These are phyloP conservation scores for Hyles euphorbiae DNA, from an alignment of 1,140 invertebrate species.

Conservation along the genomic window DNA sequence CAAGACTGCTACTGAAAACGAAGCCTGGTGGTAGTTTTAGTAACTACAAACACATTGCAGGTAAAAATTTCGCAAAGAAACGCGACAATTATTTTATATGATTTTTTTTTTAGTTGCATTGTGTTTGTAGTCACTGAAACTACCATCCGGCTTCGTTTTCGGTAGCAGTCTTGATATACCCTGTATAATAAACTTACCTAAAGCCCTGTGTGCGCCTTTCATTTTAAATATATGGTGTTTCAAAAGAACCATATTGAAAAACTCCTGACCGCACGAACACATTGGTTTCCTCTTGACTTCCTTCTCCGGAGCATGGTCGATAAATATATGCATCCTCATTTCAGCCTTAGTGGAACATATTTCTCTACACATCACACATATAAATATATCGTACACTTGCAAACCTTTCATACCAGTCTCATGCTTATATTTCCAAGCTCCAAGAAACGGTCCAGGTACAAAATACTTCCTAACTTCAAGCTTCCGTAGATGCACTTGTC, in stretches of 20 bases:
- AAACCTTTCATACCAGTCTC: conserved; percentile 15
- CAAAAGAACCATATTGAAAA: conserved; percentile 38
- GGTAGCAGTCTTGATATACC: no score
- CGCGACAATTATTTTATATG: no score
- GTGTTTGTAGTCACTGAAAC: no score
- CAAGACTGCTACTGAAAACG: no score
- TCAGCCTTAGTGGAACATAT: conserved; percentile 20
- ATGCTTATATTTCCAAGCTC: conserved; percentile 6
- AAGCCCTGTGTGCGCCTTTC: conserved; percentile 25
- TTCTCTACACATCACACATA: conserved; percentile 43
- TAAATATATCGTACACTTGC: conserved; percentile 16
- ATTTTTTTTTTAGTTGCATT: no score
- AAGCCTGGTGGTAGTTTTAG: no score
- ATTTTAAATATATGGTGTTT: conserved; percentile 47
- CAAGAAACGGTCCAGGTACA: conserved; percentile 7
- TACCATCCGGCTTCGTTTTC: no score
- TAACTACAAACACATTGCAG: no score
- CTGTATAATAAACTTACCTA: conserved; percentile 10
- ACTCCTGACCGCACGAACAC: conserved; percentile 38
- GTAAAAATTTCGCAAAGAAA: no score
- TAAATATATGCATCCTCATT: conserved; percentile 25
- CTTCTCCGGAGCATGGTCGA: conserved; percentile 9
- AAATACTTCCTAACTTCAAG: conserved; percentile 20
- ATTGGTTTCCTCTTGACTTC: conserved; percentile 8
- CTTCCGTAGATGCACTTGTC: neutral